phyloP scores from a whole-genome alignment of 2,797 vertebrate species.

The Siniperca scherzeri region DNA sequence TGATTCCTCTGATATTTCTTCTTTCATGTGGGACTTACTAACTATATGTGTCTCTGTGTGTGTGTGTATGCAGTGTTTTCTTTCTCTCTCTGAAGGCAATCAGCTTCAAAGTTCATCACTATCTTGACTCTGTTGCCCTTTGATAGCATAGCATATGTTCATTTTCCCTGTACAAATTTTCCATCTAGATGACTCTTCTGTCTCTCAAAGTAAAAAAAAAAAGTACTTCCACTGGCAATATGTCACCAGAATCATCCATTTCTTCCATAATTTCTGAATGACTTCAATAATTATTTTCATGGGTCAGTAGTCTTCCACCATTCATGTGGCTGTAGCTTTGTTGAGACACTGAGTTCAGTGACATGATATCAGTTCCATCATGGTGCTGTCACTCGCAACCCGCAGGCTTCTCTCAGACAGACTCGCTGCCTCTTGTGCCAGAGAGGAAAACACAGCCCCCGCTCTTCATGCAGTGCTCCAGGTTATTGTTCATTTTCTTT shows the following conservation, averaged over 20 bases:
- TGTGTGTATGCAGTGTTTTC: not conserved
- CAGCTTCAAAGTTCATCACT: not conserved
- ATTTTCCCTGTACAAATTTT: conserved; percentile 2
- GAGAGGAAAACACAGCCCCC: conserved; percentile 3
- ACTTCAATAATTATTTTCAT: conserved; percentile 27
- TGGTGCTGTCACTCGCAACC: conserved; percentile 16
- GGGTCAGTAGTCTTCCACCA: conserved; percentile 23
- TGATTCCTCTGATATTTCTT: not conserved
- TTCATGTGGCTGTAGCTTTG: not conserved
- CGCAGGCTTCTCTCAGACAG: conserved; percentile 8
- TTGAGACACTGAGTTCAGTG: conserved; percentile 26
- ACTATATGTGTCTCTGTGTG: not conserved
- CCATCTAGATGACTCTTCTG: conserved; percentile 11
- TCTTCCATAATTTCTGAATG: conserved; percentile 30
- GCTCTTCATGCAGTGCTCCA: conserved; percentile 25
- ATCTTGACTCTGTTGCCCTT: conserved; percentile 7
- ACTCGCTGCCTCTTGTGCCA: conserved; percentile 13
- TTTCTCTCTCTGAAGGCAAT: conserved; percentile 7
- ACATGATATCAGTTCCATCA: conserved; percentile 36
- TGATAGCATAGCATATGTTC: not conserved
- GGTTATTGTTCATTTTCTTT: conserved; percentile 61
- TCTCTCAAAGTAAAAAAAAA: not conserved
- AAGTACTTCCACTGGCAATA: not conserved
- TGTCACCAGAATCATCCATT: conserved; percentile 6
- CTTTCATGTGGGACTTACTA: not conserved